These are phyloP conservation scores for Philereme transversata DNA, from an alignment of 2,888 invertebrate genomes.

Conservation along the genomic window DNA sequence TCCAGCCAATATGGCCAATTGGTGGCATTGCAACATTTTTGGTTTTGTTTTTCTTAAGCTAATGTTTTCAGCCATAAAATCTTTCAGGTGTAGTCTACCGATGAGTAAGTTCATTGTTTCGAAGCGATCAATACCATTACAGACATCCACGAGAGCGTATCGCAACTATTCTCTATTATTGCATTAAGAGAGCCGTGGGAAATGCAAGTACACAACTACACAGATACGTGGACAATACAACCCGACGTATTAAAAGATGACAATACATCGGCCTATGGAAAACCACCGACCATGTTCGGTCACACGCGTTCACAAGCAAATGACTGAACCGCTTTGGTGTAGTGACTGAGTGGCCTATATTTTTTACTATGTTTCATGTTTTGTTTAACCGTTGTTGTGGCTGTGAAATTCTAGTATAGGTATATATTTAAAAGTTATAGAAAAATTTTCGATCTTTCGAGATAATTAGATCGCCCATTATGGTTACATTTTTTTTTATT, in stretches of 20 bases:
- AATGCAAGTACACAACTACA: slow-evolving; percentile 45
- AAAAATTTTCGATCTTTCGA: too few relatives aligned
- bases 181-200: slow-evolving; percentile 61
- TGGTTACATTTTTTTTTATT: too few relatives aligned
- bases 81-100: too few relatives aligned
- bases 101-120: slow-evolving; percentile 8
- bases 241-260: slow-evolving; percentile 66
- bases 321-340: slow-evolving; percentile 29
- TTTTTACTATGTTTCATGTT: slow-evolving; percentile 35
- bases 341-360: slow-evolving; percentile 29
- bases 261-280: slow-evolving; percentile 64
- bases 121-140: slow-evolving; percentile 23
- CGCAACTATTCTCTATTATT: slow-evolving; percentile 35
- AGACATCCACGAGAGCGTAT: slow-evolving; percentile 27
- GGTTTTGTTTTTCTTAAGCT: too few relatives aligned
- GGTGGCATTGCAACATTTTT: too few relatives aligned
- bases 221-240: slow-evolving; percentile 54
- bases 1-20: too few relatives aligned
- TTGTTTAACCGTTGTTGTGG: slow-evolving; percentile 25
- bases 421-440: too few relatives aligned
- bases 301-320: slow-evolving; percentile 49
- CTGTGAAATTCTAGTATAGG: slow-evolving; percentile 14
- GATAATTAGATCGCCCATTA: too few relatives aligned
- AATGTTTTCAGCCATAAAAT: too few relatives aligned
- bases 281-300: slow-evolving; percentile 60